Evolutionary conservation across 2,797 vertebrate species (phyloP).

Genomic region (Eospalax fontanierii): DNA sequence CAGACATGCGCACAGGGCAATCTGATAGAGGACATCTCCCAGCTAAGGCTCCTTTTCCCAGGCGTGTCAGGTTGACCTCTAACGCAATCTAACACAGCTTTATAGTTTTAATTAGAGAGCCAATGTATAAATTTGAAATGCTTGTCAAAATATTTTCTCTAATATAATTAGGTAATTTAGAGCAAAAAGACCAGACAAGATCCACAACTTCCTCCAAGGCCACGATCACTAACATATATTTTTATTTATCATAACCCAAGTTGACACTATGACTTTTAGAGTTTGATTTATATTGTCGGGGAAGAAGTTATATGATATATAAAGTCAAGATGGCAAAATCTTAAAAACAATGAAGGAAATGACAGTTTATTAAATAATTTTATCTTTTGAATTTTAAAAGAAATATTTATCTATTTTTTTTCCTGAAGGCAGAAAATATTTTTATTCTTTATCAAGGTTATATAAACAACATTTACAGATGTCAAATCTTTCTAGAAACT

Average conservation of each 20-base stretch:
- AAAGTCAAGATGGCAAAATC: not conserved
- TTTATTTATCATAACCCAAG: not conserved
- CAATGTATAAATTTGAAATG: not conserved
- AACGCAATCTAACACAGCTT: not conserved
- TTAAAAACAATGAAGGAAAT: not conserved
- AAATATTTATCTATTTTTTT: too few relatives aligned
- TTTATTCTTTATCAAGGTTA: too few relatives aligned
- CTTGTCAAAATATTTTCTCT: slow-evolving; percentile 6
- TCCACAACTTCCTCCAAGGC: not conserved
- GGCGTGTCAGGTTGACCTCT: too few relatives aligned
- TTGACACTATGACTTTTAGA: not conserved
- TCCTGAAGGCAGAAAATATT: too few relatives aligned
- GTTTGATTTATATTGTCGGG: not conserved
- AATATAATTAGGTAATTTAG: not conserved
- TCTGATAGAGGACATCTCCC: too few relatives aligned
- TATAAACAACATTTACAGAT: too few relatives aligned
- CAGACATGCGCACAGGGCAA: too few relatives aligned
- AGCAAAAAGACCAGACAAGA: not conserved
- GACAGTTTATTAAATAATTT: not conserved
- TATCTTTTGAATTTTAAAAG: too few relatives aligned
- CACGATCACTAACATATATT: not conserved
- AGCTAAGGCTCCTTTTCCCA: too few relatives aligned
- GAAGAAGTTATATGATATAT: not conserved
- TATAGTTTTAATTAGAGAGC: not conserved
- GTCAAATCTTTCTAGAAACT: too few relatives aligned